These are phyloP conservation scores for Etheostoma perlongum DNA, from an alignment of 2,797 vertebrate genomes.

Conservation along the genomic window DNA sequence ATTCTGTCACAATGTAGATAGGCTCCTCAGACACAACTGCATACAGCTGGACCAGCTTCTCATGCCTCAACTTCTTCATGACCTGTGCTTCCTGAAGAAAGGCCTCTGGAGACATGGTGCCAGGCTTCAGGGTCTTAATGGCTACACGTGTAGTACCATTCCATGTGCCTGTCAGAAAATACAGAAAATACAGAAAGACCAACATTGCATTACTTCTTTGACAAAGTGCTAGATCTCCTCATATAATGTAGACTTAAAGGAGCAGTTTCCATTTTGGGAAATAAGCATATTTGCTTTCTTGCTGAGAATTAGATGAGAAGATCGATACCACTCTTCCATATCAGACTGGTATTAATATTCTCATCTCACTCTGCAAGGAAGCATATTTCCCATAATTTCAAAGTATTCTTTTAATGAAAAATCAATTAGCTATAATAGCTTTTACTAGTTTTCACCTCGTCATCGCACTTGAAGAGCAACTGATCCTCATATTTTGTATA, in stretches of 20 bases:
- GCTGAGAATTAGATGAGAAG: too few relatives aligned
- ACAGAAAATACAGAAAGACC: background rate
- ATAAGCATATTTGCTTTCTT: too few relatives aligned
- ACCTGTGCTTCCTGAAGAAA: conserved; percentile 98
- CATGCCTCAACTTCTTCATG: conserved; percentile 97
- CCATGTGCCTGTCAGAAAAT: conserved; percentile 89
- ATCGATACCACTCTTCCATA: too few relatives aligned
- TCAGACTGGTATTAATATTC: too few relatives aligned
- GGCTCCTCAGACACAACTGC: conserved; percentile 97
- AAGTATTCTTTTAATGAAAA: background rate
- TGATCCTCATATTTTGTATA: background rate
- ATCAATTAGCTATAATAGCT: background rate
- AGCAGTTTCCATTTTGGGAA: background rate
- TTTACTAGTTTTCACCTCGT: background rate
- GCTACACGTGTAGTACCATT: conserved; percentile 95
- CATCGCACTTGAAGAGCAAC: background rate
- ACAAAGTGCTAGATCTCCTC: background rate
- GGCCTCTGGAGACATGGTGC: conserved; percentile 97
- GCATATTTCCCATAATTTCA: background rate
- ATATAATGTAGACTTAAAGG: background rate
- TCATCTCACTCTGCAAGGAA: background rate
- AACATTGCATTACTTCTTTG: background rate
- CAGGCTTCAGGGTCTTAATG: conserved; percentile 95
- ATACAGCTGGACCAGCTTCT: conserved; percentile 96
- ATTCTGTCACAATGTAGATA: conserved; percentile 97